These are phyloP conservation scores for Lates japonicus DNA, from an alignment of 2,797 vertebrate genomes.

Conservation along the genomic window DNA sequence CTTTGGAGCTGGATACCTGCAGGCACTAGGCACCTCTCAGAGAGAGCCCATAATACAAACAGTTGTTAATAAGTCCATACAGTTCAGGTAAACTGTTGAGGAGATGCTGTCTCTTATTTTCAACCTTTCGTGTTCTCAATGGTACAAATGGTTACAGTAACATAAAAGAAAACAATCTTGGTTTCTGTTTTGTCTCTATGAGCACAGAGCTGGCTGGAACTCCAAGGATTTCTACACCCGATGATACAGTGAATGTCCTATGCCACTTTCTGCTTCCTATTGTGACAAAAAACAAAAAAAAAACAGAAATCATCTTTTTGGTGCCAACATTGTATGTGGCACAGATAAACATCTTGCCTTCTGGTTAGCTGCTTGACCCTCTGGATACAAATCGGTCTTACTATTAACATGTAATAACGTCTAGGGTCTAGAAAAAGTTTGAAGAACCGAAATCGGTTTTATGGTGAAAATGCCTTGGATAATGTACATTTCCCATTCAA, in stretches of 20 bases:
- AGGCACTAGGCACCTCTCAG: not conserved
- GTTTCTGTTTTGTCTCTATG: not conserved
- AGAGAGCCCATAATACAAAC: slow-evolving; percentile 53
- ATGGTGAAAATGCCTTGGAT: not conserved
- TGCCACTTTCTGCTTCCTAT: not conserved
- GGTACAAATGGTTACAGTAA: slow-evolving; percentile 3
- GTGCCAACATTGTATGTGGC: not conserved
- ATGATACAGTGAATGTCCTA: not conserved
- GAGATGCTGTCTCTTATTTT: slow-evolving; percentile 33
- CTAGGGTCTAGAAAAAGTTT: no score
- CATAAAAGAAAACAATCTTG: not conserved
- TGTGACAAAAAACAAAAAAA: no score
- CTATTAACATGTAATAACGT: not conserved
- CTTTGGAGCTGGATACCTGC: not conserved
- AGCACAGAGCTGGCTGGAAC: not conserved
- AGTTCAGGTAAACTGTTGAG: slow-evolving; percentile 39
- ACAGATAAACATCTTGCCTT: not conserved
- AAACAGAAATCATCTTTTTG: not conserved
- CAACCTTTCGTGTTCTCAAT: slow-evolving; percentile 6
- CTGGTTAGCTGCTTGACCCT: not conserved
- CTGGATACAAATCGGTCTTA: not conserved
- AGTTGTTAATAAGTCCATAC: slow-evolving; percentile 40
- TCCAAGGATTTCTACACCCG: no score
- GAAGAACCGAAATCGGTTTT: not conserved
- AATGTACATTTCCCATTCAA: not conserved